Conservation (phyloP, 2,797 vertebrate genomes). For the Tauraco hartlaubi region DNA sequence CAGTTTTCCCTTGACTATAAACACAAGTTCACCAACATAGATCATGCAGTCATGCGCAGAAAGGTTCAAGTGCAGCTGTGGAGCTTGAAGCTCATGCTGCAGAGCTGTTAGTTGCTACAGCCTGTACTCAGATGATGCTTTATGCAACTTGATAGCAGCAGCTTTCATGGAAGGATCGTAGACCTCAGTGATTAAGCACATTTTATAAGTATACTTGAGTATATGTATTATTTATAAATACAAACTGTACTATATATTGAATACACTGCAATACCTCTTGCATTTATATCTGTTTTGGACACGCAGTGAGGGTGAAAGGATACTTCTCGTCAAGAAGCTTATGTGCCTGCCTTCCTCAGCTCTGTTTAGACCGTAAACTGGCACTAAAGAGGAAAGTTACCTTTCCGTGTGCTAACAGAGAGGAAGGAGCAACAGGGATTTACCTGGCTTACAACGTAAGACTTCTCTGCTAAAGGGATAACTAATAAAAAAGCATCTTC, state of each 20-base stretch:
- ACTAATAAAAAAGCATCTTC: not conserved
- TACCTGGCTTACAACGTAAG: not conserved
- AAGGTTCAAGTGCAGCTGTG: not conserved
- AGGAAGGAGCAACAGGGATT: not conserved
- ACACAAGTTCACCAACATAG: not conserved
- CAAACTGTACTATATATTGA: not conserved
- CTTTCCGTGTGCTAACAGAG: not conserved
- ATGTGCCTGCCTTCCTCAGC: not conserved
- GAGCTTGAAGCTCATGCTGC: no score
- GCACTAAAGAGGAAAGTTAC: not conserved
- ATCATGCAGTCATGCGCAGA: not conserved
- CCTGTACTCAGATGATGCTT: not conserved
- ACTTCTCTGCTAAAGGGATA: not conserved
- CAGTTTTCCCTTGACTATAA: not conserved
- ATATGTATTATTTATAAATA: not conserved
- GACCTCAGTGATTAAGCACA: not conserved
- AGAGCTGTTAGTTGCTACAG: not conserved
- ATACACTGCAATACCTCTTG: not conserved
- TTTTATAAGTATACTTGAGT: not conserved
- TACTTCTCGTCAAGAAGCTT: not conserved
- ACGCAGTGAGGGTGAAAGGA: not conserved
- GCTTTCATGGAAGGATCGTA: not conserved
- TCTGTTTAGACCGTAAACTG: not conserved
- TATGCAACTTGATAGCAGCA: not conserved
- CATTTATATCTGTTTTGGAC: not conserved